A percentile compares a stretch with the other conserved stretches of the same genome.
These are phyloP conservation scores for Nicator chloris DNA, from an alignment of 2,113 vertebrate genomes.

Conservation along the genomic window DNA sequence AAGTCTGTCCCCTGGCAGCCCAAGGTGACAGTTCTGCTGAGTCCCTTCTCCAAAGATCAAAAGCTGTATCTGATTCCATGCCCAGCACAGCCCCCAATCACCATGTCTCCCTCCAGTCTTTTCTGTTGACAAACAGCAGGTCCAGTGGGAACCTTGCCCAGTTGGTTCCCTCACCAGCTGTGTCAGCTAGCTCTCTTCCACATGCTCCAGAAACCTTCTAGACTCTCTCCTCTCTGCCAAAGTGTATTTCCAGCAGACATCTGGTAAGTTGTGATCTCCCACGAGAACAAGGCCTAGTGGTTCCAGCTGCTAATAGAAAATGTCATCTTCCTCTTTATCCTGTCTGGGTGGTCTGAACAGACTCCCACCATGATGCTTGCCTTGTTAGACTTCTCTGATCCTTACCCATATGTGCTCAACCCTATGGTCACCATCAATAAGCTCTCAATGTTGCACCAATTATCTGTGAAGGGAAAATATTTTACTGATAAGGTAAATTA, in stretches of 20 bases:
- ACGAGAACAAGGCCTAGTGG: background rate
- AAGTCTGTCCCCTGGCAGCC: background rate
- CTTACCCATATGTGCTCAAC: background rate
- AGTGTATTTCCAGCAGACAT: background rate
- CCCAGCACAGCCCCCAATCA: too few relatives aligned
- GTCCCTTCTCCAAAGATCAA: background rate
- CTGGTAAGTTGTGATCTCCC: background rate
- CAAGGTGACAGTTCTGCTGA: background rate
- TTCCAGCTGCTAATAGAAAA: background rate
- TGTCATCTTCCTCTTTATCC: background rate
- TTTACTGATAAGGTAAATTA: background rate
- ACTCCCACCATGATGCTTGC: background rate
- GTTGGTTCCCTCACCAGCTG: too few relatives aligned
- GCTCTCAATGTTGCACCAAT: background rate
- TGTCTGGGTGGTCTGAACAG: background rate
- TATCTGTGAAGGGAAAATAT: background rate
- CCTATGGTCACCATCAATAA: fast-evolving
- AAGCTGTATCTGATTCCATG: background rate
- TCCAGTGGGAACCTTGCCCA: background rate
- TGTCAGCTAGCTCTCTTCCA: background rate
- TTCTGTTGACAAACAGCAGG: background rate
- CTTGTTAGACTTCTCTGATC: background rate
- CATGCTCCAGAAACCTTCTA: background rate
- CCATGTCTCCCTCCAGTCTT: background rate
- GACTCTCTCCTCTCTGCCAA: background rate